phyloP scores from a whole-genome alignment of 2,797 vertebrate species.

The Thalassophryne amazonica region DNA sequence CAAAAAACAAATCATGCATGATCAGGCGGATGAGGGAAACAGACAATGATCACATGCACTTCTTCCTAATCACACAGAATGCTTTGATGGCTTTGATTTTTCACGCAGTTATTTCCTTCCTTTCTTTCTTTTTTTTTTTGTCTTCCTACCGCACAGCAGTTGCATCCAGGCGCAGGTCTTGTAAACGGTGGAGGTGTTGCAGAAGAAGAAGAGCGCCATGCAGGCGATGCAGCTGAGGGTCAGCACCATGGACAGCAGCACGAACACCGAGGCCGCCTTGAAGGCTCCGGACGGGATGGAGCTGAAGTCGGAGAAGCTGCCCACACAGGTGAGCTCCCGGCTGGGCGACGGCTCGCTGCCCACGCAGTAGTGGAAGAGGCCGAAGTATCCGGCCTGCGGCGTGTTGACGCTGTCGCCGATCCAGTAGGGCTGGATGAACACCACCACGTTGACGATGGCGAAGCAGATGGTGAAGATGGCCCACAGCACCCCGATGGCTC shows the following conservation, averaged over 20 bases:
- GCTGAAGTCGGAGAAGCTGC: conserved; percentile 94
- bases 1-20: too few relatives aligned
- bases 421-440: conserved; percentile 98
- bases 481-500: conserved; percentile 94
- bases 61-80: too few relatives aligned
- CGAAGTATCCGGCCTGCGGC: conserved; percentile 93
- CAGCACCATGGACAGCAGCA: conserved; percentile 97
- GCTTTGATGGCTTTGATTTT: too few relatives aligned
- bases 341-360: conserved; percentile 84
- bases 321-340: conserved; percentile 90
- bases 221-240: conserved; percentile 94
- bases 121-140: neutral
- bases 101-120: too few relatives aligned
- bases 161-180: conserved; percentile 99
- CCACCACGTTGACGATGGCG: conserved; percentile 97
- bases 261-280: conserved; percentile 92
- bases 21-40: too few relatives aligned
- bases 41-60: too few relatives aligned
- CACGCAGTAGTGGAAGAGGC: conserved; percentile 96
- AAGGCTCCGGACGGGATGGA: conserved; percentile 94
- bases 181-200: conserved; percentile 97
- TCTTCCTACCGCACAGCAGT: conserved; percentile 92
- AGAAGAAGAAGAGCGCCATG: conserved; percentile 97
- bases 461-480: conserved; percentile 98
- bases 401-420: conserved; percentile 96